A percentile compares a stretch with the other conserved stretches of the same genome.
Evolutionary conservation across 2,888 invertebrate genomes (phyloP).

Genomic region (Myathropa florea): DNA sequence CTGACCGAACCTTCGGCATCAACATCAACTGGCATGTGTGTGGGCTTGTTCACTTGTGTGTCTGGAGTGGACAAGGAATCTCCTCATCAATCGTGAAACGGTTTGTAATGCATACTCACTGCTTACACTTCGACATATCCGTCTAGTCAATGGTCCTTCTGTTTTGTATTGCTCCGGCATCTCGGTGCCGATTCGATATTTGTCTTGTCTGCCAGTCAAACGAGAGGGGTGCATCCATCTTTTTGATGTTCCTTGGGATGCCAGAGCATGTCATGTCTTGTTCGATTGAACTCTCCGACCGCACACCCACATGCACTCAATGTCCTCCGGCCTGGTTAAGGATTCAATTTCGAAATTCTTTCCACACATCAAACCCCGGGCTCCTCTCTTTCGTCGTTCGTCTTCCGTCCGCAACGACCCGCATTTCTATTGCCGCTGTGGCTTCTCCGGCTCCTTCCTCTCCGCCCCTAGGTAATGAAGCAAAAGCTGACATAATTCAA

Average conservation of each 20-base stretch:
- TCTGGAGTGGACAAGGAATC: constrained; percentile 57
- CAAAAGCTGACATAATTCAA: constrained; percentile 80
- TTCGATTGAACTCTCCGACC: constrained; percentile 59
- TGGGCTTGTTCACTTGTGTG: neutral
- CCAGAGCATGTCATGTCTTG: constrained; percentile 50
- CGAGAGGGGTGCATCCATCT: constrained; percentile 51
- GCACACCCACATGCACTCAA: neutral
- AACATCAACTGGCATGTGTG: constrained; percentile 36
- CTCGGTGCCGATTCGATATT: constrained; percentile 45
- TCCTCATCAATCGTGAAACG: constrained; percentile 66
- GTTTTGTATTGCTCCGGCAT: neutral
- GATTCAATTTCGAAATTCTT: constrained; percentile 58
- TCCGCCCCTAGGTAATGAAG: constrained; percentile 69
- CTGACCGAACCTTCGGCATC: constrained; percentile 25
- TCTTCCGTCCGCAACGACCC: neutral
- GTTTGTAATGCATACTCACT: constrained; percentile 56
- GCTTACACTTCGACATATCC: constrained; percentile 37
- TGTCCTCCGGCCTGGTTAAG: constrained; percentile 28
- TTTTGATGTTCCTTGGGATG: constrained; percentile 64
- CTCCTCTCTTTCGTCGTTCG: neutral
- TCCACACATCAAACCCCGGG: neutral
- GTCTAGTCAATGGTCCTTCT: constrained; percentile 11
- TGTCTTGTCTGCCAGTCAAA: constrained; percentile 61
- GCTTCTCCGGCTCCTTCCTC: neutral
- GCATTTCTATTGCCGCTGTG: constrained; percentile 4